Conservation (phyloP, 2,797 vertebrate species). For the Gorsachius magnificus region DNA sequence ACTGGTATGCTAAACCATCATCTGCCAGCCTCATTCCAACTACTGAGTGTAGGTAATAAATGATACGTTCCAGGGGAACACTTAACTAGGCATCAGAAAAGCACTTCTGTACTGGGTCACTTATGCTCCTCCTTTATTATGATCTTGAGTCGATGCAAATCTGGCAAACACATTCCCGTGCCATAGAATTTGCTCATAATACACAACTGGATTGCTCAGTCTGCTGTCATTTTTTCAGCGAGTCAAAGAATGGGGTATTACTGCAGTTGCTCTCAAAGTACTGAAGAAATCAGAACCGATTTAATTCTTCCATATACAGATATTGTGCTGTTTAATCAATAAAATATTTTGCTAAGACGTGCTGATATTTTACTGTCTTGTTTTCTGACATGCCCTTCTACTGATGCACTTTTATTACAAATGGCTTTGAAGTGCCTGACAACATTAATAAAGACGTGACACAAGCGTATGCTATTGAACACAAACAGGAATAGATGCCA, state of each 20-base stretch:
- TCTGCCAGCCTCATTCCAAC: background rate
- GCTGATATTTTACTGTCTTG: background rate
- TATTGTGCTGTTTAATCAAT: background rate
- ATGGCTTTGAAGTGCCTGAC: background rate
- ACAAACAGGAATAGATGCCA: background rate
- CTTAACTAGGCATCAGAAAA: background rate
- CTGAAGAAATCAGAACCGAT: background rate
- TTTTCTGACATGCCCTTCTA: background rate
- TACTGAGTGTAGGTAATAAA: background rate
- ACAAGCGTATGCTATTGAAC: background rate
- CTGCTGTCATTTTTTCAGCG: background rate
- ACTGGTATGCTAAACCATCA: background rate
- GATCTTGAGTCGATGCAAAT: background rate
- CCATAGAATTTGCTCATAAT: rapidly evolving
- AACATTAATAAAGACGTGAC: background rate
- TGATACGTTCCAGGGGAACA: background rate
- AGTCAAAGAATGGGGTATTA: background rate
- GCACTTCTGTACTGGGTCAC: background rate
- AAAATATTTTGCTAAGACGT: background rate
- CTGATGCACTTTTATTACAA: background rate
- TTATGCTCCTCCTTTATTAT: background rate
- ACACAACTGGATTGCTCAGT: background rate
- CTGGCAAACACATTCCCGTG: background rate
- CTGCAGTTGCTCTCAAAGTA: background rate
- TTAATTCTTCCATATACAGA: background rate